phyloP scores from a whole-genome alignment of 1,140 invertebrate species.

The Zaprionus kolodkinae region DNA sequence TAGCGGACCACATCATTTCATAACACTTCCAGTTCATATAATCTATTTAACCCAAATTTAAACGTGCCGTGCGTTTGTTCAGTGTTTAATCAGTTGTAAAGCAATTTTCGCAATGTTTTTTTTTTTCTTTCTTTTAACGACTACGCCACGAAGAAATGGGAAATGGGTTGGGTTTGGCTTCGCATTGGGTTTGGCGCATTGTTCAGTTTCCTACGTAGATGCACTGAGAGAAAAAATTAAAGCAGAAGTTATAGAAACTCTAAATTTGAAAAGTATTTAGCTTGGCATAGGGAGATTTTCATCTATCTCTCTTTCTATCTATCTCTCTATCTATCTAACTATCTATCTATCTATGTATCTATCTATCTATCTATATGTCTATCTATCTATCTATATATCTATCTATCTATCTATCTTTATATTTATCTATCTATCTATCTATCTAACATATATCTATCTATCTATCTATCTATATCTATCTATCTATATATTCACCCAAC shows the following conservation, averaged over 20 bases:
- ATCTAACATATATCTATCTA: not conserved
- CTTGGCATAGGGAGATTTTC: not conserved
- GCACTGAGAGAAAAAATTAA: conserved; percentile 3
- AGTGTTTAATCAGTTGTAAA: conserved; percentile 82
- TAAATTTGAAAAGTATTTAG: not conserved
- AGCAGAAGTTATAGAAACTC: not conserved
- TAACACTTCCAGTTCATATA: conserved; percentile 82
- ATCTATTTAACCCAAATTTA: conserved; percentile 82
- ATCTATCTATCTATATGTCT: too few relatives aligned
- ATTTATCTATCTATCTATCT: not conserved
- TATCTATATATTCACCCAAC: too few relatives aligned
- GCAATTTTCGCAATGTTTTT: conserved; percentile 81
- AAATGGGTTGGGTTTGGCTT: conserved; percentile 19
- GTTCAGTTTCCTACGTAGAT: conserved; percentile 21
- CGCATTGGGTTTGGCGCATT: conserved; percentile 30
- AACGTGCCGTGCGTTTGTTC: conserved; percentile 77
- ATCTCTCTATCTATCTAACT: too few relatives aligned
- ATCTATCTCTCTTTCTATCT: not conserved
- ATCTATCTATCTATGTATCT: too few relatives aligned
- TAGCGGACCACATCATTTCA: conserved; percentile 75
- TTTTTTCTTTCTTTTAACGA: conserved; percentile 73
- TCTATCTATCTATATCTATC: too few relatives aligned
- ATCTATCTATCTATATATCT: too few relatives aligned
- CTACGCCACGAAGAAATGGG: conserved; percentile 21
- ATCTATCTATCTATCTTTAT: too few relatives aligned